A percentile compares a stretch with the other conserved stretches of the same genome.
These are phyloP conservation scores for Seladonia tumulorum DNA, from an alignment of 2,888 invertebrate genomes.

Conservation along the genomic window DNA sequence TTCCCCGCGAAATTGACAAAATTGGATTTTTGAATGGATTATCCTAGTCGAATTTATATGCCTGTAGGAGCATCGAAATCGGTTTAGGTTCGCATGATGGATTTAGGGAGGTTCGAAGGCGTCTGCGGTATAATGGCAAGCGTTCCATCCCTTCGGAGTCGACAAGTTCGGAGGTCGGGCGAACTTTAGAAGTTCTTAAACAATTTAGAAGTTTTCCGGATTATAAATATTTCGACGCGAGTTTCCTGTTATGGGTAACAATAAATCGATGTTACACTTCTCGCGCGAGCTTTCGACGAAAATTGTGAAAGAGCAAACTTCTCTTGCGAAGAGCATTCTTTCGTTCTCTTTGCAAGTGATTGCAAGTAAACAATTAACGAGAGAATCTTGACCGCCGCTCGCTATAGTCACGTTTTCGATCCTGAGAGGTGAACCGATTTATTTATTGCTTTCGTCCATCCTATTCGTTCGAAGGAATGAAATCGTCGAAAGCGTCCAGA, in stretches of 20 bases:
- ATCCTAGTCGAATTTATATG: neutral
- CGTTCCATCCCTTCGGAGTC: neutral
- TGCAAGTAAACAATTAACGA: neutral
- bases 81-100: neutral
- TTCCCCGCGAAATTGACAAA: neutral
- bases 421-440: neutral
- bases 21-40: slow-evolving; percentile 5
- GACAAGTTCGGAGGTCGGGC: neutral
- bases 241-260: neutral
- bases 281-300: neutral
- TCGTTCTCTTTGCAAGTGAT: no score
- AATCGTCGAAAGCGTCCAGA: neutral
- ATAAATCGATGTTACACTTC: neutral
- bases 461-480: neutral
- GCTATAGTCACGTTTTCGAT: neutral
- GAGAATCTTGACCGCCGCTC: neutral
- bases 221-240: neutral
- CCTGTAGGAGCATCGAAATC: neutral
- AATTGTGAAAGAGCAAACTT: no score
- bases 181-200: neutral
- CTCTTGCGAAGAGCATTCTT: no score
- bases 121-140: neutral
- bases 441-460: neutral
- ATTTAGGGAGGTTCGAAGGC: neutral
- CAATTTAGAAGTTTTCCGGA: neutral